Evolutionary conservation across 2,797 vertebrate genomes (phyloP), one percentile per base, ranked within the genome.

Genomic region (Cryptoprocta ferox): DNA sequence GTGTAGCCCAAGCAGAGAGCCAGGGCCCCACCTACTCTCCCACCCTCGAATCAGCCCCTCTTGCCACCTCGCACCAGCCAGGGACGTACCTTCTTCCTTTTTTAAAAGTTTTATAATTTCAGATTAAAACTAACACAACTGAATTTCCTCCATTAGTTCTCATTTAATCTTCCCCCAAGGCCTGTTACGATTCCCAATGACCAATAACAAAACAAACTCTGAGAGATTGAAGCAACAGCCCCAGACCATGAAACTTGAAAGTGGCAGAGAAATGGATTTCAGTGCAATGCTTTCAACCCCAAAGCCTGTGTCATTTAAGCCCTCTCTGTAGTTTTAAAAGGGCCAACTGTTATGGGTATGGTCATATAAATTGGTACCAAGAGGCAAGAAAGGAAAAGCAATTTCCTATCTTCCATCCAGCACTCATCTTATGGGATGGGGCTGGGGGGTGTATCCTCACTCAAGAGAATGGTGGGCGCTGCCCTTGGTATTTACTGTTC

Each of bases 71-170:
- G 19, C 35, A 39, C 32, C 66, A 63, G 28, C 5, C 16, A 73
- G 73, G 53, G 32, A 92, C 1, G 26, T 1, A 37, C 19, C 21
- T 50, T 63, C 48, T 95, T 93, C n/a, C 8, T 59, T 95, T 91
- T 81, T 80, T 32, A 32, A 13, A 70, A 80, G 39, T 79, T 48
- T 93, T 86, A 66, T 13, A 48, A 76, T 71, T 85, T 84, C 37
- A 45, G 28, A 76, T 84, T 78, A 48, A 95, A 96, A 86, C 28
- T 32, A 78, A 95, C 11, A 75, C 61, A 86, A 28, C 19, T n/a
- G n/a, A 80, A 88, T 61, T 95, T 93, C 19, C 56, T 61, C 0
- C 21, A 24, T 73, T 12, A 68, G 15, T 45, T 89, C 71, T 83
- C 50, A 80, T 42, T 91, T 56, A 73, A 56, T 63, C 82, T 95